Conservation (phyloP, 1,140 invertebrate species). For the Drosophila varians region DNA sequence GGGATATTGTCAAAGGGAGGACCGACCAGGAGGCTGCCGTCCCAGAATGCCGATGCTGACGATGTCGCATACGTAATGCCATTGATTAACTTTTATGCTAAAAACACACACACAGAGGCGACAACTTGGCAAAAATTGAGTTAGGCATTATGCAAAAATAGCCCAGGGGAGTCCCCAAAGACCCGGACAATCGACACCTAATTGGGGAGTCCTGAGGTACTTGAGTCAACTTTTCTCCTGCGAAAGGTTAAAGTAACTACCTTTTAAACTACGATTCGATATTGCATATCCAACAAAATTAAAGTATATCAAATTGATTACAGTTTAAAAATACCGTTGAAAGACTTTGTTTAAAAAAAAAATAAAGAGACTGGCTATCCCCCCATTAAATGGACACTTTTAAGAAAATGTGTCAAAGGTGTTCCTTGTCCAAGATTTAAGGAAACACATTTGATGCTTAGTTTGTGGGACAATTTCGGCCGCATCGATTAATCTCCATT, state of each 20-base stretch:
- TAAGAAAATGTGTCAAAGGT: no score
- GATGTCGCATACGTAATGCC: constrained; percentile 59
- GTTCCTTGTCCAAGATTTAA: not conserved
- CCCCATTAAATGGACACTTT: no score
- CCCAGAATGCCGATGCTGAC: constrained; percentile 34
- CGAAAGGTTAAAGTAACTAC: no score
- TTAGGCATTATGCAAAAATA: constrained; percentile 47
- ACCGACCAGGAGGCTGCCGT: constrained; percentile 32
- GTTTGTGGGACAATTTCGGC: not conserved
- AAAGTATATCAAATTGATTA: not conserved
- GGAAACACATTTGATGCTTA: constrained; percentile 11
- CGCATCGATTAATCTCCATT: constrained; percentile 49
- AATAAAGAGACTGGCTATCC: no score
- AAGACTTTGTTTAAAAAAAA: no score
- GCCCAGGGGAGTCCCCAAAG: constrained; percentile 1
- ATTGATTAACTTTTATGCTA: constrained; percentile 71
- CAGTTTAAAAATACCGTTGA: no score
- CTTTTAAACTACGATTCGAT: no score
- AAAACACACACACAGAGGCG: constrained; percentile 35
- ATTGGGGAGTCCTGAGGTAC: constrained; percentile 9
- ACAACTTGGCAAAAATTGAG: constrained; percentile 74
- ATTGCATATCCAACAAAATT: not conserved
- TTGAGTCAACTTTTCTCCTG: not conserved
- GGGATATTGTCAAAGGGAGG: constrained; percentile 37
- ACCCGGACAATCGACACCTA: constrained; percentile 10